These are phyloP conservation scores for Ciona savignyi DNA, from an alignment of 23 tunicate species.

Conservation along the genomic window DNA sequence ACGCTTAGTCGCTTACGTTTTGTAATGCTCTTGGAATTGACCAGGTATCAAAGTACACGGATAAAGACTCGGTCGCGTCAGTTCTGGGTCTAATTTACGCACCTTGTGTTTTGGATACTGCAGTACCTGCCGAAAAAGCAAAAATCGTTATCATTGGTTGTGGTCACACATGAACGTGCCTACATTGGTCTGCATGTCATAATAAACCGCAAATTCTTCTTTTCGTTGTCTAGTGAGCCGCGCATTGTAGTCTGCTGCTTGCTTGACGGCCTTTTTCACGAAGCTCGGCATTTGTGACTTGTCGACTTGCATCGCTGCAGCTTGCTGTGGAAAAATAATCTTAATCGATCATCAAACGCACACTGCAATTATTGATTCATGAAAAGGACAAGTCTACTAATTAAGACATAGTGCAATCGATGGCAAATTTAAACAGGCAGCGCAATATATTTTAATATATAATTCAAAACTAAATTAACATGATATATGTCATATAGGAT, in stretches of 20 bases:
- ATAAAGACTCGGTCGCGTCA: constrained; percentile 79
- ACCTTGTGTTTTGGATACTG: constrained; percentile 60
- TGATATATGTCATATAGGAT: too few relatives aligned
- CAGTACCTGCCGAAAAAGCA: constrained; percentile 29
- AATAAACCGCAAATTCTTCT: constrained; percentile 80
- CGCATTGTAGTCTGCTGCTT: constrained; percentile 68
- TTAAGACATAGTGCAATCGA: too few relatives aligned
- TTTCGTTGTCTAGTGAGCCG: constrained; percentile 54
- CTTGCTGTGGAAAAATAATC: too few relatives aligned
- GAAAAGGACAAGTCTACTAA: too few relatives aligned
- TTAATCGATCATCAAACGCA: too few relatives aligned
- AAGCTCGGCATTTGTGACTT: constrained; percentile 63
- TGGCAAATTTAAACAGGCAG: not conserved
- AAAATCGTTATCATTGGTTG: not conserved
- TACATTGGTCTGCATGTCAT: constrained; percentile 88
- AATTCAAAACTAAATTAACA: too few relatives aligned
- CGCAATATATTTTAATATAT: too few relatives aligned
- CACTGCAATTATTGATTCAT: too few relatives aligned
- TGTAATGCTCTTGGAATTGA: constrained; percentile 91
- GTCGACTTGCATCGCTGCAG: constrained; percentile 25
- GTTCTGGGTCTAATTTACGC: constrained; percentile 66
- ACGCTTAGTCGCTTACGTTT: too few relatives aligned
- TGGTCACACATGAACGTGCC: too few relatives aligned
- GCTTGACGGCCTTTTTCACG: constrained; percentile 73
- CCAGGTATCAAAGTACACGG: constrained; percentile 95